These are phyloP conservation scores for Pollachius pollachius DNA, from an alignment of 2,113 vertebrate genomes.

Conservation along the genomic window DNA sequence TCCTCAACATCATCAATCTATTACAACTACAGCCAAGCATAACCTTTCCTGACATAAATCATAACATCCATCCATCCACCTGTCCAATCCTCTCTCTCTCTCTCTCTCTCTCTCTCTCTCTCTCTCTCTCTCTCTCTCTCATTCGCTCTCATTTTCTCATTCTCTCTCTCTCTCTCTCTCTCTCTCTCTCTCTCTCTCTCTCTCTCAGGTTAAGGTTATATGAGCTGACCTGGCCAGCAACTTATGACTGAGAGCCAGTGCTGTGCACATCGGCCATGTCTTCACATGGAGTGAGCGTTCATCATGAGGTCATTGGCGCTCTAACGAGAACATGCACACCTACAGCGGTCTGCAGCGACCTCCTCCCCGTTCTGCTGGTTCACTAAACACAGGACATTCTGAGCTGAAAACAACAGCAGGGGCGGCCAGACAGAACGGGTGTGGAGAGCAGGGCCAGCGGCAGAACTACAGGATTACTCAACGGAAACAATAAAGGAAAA, in stretches of 20 bases:
- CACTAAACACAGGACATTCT: too few relatives aligned
- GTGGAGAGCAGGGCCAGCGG: neutral
- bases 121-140: conserved; percentile 14
- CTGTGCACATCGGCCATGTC: too few relatives aligned
- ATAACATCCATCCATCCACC: neutral
- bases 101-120: neutral
- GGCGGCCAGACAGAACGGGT: neutral
- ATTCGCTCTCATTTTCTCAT: neutral
- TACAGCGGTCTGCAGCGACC: too few relatives aligned
- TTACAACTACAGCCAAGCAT: neutral
- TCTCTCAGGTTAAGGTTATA: too few relatives aligned
- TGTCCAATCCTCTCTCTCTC: neutral
- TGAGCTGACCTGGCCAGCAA: too few relatives aligned
- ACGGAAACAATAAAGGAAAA: neutral
- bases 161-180: too few relatives aligned
- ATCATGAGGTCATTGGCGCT: too few relatives aligned
- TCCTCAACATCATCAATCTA: neutral
- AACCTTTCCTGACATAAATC: neutral
- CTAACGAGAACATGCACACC: too few relatives aligned
- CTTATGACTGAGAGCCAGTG: too few relatives aligned
- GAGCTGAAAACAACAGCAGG: neutral
- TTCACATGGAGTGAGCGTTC: too few relatives aligned
- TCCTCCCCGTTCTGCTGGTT: too few relatives aligned
- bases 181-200: conserved; percentile 12
- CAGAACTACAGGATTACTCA: neutral